A percentile compares a stretch with the other conserved stretches of the same genome.
Conservation (phyloP, 1,140 invertebrate species). For the Agraylea sexmaculata region DNA sequence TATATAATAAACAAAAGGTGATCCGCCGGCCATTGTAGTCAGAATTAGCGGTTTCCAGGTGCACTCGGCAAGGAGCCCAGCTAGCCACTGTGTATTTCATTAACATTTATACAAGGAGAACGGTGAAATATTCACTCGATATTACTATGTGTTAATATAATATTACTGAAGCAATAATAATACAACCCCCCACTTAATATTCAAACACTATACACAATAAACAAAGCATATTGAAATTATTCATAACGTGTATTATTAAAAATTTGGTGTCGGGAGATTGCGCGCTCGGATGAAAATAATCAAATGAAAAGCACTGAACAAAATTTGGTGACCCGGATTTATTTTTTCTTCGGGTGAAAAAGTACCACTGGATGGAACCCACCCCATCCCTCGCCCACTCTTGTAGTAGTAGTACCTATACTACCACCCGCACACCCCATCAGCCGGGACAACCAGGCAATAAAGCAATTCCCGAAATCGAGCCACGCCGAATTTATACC, state of each 20-base stretch:
- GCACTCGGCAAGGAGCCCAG: background rate
- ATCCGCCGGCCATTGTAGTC: conserved; percentile 20
- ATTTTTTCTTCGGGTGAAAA: conserved; percentile 4
- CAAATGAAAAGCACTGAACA: conserved; percentile 10
- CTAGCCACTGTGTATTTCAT: background rate
- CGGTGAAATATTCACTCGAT: no score
- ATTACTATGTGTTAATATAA: no score
- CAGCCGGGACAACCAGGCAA: conserved; percentile 10
- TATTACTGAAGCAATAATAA: no score
- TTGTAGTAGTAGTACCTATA: background rate
- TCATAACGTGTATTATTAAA: background rate
- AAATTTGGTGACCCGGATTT: conserved; percentile 17
- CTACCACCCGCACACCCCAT: background rate
- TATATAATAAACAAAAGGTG: conserved; percentile 21
- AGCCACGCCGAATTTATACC: no score
- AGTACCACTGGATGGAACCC: conserved; percentile 4
- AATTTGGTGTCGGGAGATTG: conserved; percentile 1
- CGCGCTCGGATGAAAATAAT: background rate
- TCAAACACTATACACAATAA: no score
- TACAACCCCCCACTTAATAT: no score
- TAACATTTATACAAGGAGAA: background rate
- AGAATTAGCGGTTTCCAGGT: conserved; percentile 20
- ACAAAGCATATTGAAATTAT: background rate
- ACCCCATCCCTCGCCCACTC: conserved; percentile 8
- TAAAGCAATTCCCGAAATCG: conserved; percentile 22